A percentile compares a stretch with the other conserved stretches of the same genome.
Evolutionary conservation across 2,797 vertebrate genomes (phyloP).

Genomic region (Dromococcyx pavoninus): DNA sequence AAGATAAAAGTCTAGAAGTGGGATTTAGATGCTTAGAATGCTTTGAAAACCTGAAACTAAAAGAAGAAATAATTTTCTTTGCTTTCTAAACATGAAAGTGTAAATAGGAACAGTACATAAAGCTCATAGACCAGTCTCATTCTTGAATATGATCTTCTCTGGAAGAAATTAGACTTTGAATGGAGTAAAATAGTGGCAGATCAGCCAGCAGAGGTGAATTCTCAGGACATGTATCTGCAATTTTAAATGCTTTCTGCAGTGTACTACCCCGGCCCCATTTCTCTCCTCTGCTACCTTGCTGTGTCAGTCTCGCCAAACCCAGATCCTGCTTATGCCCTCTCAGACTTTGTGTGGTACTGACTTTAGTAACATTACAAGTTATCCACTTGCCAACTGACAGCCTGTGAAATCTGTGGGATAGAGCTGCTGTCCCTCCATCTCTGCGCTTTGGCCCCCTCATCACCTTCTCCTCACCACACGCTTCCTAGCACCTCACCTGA

Average conservation of each 20-base stretch:
- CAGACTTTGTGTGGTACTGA: background rate
- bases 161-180: background rate
- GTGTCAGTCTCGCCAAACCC: background rate
- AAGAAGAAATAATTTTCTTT: background rate
- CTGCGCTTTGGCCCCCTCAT: background rate
- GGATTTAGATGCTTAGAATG: background rate
- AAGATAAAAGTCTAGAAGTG: background rate
- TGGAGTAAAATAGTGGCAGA: background rate
- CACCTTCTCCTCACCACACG: background rate
- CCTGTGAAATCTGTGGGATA: background rate
- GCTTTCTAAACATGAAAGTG: background rate
- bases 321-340: background rate
- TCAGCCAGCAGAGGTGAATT: background rate
- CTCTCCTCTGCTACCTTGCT: background rate
- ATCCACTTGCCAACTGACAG: background rate
- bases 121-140: background rate
- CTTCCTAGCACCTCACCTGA: background rate
- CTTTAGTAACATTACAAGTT: background rate
- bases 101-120: background rate
- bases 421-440: background rate
- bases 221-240: background rate
- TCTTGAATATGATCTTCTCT: background rate
- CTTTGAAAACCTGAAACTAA: background rate
- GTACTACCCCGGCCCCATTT: background rate
- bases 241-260: background rate